phyloP scores from a whole-genome alignment of 2,113 vertebrate genomes.

The Electrona antarctica region DNA sequence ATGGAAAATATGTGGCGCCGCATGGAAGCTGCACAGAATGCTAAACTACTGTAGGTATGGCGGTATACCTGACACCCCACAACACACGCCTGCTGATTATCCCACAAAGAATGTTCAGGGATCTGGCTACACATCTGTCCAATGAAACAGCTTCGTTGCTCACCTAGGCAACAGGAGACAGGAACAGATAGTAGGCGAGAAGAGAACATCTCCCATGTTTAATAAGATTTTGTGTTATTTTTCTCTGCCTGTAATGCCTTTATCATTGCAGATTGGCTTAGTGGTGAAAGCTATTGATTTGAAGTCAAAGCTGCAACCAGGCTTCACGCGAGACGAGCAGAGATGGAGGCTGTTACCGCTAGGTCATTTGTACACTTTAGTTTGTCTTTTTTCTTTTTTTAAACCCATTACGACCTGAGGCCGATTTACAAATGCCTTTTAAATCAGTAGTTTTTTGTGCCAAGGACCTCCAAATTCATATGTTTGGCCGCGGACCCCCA shows the following conservation, averaged over 20 bases:
- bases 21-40: conserved; percentile 65
- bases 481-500: no score
- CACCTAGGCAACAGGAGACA: conserved; percentile 70
- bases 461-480: no score
- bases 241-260: conserved; percentile 76
- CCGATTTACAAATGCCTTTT: no score
- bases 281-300: conserved; percentile 79
- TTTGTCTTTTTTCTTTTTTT: no score
- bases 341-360: conserved; percentile 48
- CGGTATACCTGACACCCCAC: conserved; percentile 54
- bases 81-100: conserved; percentile 55
- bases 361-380: conserved; percentile 58
- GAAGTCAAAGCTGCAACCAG: conserved; percentile 55
- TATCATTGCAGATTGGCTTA: conserved; percentile 81
- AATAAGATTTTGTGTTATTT: conserved; percentile 76
- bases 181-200: conserved; percentile 47
- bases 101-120: conserved; percentile 51
- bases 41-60: conserved; percentile 50
- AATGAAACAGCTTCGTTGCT: conserved; percentile 36
- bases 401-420: no score
- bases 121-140: conserved; percentile 54
- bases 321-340: conserved; percentile 45
- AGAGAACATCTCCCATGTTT: conserved; percentile 72
- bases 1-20: conserved; percentile 77
- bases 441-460: no score